Evolutionary conservation across 2,797 vertebrate genomes (phyloP), one percentile per base, ranked within the genome.

Genomic region (Pangasius sanitwongsei): DNA sequence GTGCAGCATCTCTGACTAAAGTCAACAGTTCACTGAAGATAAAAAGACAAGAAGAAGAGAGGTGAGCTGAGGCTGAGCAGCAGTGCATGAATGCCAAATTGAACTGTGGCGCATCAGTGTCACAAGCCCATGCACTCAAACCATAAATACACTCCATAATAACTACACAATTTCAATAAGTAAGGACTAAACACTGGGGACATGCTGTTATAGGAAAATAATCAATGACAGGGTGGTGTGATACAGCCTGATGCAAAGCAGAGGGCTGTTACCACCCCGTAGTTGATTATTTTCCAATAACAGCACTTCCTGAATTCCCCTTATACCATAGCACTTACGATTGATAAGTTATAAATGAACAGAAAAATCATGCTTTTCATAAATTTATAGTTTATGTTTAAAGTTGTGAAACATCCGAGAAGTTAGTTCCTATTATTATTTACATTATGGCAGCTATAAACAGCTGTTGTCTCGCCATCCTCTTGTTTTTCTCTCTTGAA

Each of bases 31-130:
- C 44, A 28, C 44, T 15, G 41, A 6, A 50, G 41, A 77, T 77
- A 77, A 77, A 77, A 77, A 77, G 74, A 77, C 44, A 28, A 77
- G 9, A 12, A 41, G 70, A 13, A 50, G 44, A 77, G 74, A 77
- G 44, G 25, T 28, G 44, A 50, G 70, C 63, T 67, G 63, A 67
- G n/a, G 65, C 65, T 67, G 65, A 67, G 65, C 65, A 67, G n/a
- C 65, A 1, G 69, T 16, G 6, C 34, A 0, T 72, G 69, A 72
- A 72, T 72, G 16, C 31, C 69, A 72, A 28, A 28, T 15, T 0
- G 12, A 50, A 77, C 44, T 28, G 44, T 50, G 74, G 44, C 50
- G 25, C 44, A 77, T 77, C 74, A 77, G 41, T 44, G 3, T 74
- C 23, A 44, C 41, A 44, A 74, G 20, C 70, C 9, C 18, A 2